Evolutionary conservation across 1,140 invertebrate species (phyloP).

Genomic region (Argopecten irradians): DNA sequence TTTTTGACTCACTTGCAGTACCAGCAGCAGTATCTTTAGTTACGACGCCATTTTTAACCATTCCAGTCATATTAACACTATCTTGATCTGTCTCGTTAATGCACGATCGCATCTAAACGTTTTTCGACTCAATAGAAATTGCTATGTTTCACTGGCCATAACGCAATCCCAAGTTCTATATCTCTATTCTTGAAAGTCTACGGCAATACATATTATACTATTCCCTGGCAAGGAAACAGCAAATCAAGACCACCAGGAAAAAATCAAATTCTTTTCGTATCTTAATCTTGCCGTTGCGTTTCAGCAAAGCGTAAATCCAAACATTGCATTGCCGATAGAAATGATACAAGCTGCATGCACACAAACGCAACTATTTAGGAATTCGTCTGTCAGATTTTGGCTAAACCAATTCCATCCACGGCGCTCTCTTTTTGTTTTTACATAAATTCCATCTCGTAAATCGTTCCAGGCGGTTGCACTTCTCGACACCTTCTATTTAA

Average conservation of each 20-base stretch:
- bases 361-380: background rate
- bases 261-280: background rate
- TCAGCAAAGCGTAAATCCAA: background rate
- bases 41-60: background rate
- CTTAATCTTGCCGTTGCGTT: background rate
- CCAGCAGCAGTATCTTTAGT: background rate
- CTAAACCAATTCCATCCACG: background rate
- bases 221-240: background rate
- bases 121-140: background rate
- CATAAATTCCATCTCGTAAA: background rate
- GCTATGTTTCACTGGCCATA: background rate
- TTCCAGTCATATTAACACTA: background rate
- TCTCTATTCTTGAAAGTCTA: background rate
- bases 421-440: background rate
- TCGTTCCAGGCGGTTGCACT: no score
- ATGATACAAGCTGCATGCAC: background rate
- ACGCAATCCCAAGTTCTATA: background rate
- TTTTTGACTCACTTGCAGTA: background rate
- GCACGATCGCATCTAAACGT: background rate
- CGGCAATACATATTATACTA: background rate
- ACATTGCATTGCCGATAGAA: background rate
- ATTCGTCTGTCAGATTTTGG: background rate
- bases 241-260: background rate
- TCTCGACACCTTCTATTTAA: background rate
- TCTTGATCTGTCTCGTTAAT: background rate